phyloP scores from a whole-genome alignment of 2,888 invertebrate genomes.

The Glomeris marginata region DNA sequence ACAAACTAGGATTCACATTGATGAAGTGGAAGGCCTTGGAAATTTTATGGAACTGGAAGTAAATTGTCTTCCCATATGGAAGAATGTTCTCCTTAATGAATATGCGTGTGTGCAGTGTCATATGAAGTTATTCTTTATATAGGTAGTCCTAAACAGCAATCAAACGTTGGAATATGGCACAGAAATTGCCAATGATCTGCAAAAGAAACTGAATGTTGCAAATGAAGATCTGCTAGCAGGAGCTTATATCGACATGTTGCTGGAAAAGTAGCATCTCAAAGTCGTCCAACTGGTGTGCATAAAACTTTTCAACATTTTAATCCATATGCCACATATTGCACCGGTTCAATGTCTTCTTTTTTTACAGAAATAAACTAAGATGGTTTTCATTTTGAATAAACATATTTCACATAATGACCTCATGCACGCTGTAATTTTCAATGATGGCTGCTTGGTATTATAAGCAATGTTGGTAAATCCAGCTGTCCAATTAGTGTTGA shows the following conservation, averaged over 20 bases:
- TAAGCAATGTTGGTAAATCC: no score
- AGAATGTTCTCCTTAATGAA: slow-evolving; percentile 1
- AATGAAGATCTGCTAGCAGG: slow-evolving; percentile 48
- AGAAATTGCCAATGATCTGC: slow-evolving; percentile 50
- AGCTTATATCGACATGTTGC: slow-evolving; percentile 59
- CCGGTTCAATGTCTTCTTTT: no score
- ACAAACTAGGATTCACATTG: slow-evolving; percentile 77
- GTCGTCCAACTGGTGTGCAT: no score
- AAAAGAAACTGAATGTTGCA: slow-evolving; percentile 46
- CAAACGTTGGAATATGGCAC: slow-evolving; percentile 53
- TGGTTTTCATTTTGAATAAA: no score
- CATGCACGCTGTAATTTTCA: no score
- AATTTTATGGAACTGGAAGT: slow-evolving; percentile 76
- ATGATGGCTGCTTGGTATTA: no score
- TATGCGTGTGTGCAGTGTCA: no score
- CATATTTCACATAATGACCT: no score
- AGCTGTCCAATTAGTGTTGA: no score
- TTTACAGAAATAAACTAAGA: no score
- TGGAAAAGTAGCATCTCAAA: slow-evolving; percentile 12
- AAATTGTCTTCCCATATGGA: slow-evolving; percentile 5
- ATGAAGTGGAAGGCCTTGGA: slow-evolving; percentile 63
- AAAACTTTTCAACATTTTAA: not conserved
- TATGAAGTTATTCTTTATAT: slow-evolving; percentile 19
- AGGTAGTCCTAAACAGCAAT: slow-evolving; percentile 49
- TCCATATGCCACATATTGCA: not conserved